A percentile compares a stretch with the other conserved stretches of the same genome.
Evolutionary conservation across 2,113 vertebrate genomes (phyloP).

Genomic region (Labeo catla): DNA sequence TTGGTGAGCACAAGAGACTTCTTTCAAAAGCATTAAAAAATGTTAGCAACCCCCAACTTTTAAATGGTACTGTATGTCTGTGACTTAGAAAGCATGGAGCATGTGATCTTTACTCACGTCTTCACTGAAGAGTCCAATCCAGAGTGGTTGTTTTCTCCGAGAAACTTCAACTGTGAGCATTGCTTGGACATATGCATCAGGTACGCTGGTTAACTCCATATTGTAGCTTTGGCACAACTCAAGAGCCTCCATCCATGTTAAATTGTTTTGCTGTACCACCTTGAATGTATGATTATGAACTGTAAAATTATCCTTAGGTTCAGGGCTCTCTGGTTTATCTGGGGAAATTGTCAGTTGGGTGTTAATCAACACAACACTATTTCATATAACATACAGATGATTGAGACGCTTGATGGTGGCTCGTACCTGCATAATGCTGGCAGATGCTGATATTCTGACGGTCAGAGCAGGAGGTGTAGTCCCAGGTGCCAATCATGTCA

Average conservation of each 20-base stretch:
- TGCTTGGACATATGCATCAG: constrained; percentile 83
- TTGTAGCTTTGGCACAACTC: constrained; percentile 71
- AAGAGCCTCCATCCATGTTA: constrained; percentile 86
- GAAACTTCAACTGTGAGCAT: constrained; percentile 78
- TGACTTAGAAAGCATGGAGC: too few species aligned
- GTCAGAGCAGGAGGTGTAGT: constrained; percentile 84
- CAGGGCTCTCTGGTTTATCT: constrained; percentile 56
- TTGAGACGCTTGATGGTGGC: neutral
- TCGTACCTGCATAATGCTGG: constrained; percentile 72
- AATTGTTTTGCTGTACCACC: constrained; percentile 76
- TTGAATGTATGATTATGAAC: constrained; percentile 81
- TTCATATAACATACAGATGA: neutral
- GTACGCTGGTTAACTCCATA: constrained; percentile 88
- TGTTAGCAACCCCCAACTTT: neutral
- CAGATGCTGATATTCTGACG: constrained; percentile 80
- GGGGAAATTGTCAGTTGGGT: constrained; percentile 1
- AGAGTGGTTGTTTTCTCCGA: constrained; percentile 76
- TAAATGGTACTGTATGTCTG: neutral
- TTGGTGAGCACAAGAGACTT: neutral
- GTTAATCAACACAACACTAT: constrained; percentile 9
- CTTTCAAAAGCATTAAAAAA: neutral
- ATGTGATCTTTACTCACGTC: constrained; percentile 77
- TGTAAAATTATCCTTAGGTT: constrained; percentile 64
- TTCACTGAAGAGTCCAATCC: constrained; percentile 91
- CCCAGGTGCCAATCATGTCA: constrained; percentile 87